These are phyloP conservation scores for Lagopus leucura DNA, from an alignment of 2,113 vertebrate species.

Conservation along the genomic window DNA sequence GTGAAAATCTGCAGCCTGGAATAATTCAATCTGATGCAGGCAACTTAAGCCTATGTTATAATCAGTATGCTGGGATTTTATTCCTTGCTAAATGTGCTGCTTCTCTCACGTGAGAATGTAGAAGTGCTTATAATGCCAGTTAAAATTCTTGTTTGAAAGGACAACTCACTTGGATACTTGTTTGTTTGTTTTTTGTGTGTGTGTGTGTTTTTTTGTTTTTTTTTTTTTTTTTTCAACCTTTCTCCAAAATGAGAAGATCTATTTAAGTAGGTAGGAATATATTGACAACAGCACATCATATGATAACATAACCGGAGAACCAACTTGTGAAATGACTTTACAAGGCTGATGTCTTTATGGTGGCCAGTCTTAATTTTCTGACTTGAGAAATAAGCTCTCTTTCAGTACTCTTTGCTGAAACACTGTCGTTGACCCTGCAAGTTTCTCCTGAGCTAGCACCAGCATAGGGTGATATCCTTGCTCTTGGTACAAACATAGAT, in stretches of 20 bases:
- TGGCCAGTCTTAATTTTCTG: constrained; percentile 7
- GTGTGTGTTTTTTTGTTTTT: no score
- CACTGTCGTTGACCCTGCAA: not conserved
- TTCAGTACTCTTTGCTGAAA: not conserved
- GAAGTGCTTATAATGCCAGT: constrained; percentile 30
- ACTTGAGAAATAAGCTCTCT: not conserved
- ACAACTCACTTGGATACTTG: not conserved
- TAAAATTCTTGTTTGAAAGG: not conserved
- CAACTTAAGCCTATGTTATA: not conserved
- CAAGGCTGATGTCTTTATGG: constrained; percentile 20
- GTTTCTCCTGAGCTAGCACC: not conserved
- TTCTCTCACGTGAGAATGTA: constrained; percentile 1
- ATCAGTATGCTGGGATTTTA: not conserved
- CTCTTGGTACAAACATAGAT: not conserved
- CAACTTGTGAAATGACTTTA: not conserved
- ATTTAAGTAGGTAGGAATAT: not conserved
- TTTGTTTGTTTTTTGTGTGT: no score
- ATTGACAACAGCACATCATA: not conserved
- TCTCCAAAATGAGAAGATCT: not conserved
- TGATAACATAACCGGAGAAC: not conserved
- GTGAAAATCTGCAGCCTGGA: not conserved
- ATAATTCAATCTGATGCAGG: not conserved
- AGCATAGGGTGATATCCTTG: not conserved
- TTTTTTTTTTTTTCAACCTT: no score
- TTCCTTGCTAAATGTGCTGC: not conserved